Percentiles rank a stretch among this genome's conserved stretches.
These are phyloP conservation scores for Neodon shergylaensis DNA, from an alignment of 2,113 vertebrate species.

Conservation along the genomic window DNA sequence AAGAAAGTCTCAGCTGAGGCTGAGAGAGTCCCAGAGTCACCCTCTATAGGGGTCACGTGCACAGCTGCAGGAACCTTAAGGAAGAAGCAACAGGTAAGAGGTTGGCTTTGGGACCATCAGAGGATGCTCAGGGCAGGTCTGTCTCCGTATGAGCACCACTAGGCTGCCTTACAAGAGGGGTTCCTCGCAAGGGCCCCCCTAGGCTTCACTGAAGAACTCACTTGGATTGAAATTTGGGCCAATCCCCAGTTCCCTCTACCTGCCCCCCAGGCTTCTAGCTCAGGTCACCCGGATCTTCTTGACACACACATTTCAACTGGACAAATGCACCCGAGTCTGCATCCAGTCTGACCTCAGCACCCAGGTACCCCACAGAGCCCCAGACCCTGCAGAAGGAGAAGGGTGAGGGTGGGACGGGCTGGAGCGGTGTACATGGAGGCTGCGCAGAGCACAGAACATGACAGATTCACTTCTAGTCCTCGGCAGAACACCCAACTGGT, in stretches of 20 bases:
- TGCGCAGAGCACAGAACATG: constrained; percentile 9
- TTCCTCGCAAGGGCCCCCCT: neutral
- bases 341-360: neutral
- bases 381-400: neutral
- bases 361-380: neutral
- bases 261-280: neutral
- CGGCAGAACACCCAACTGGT: constrained; percentile 78
- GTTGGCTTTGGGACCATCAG: neutral
- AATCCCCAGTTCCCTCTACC: neutral
- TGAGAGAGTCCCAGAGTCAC: neutral
- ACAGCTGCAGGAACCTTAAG: neutral
- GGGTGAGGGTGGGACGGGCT: neutral
- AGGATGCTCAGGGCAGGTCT: neutral
- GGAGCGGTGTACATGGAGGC: neutral
- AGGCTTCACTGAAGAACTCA: neutral
- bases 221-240: neutral
- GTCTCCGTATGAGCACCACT: neutral
- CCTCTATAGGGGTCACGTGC: neutral
- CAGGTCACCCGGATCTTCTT: neutral
- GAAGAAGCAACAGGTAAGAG: neutral
- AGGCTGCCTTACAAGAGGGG: neutral
- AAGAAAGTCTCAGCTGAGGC: neutral
- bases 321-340: neutral
- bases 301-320: constrained; percentile 35
- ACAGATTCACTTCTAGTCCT: constrained; percentile 54